phyloP scores from a whole-genome alignment of 2,888 invertebrate genomes.

The Sympetrum striolatum region DNA sequence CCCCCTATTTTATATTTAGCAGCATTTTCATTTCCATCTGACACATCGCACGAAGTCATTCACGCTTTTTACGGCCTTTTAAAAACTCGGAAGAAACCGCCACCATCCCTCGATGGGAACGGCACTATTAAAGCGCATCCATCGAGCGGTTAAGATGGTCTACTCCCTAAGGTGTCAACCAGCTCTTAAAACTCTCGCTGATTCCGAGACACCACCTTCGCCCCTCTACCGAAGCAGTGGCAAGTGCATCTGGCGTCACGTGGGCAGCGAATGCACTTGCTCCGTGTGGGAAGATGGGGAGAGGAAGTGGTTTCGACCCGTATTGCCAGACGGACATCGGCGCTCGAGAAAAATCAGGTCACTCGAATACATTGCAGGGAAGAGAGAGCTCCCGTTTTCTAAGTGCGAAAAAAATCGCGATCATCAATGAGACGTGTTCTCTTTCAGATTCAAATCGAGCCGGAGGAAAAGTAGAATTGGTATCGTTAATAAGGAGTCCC shows the following conservation, averaged over 20 bases:
- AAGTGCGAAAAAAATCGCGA: not conserved
- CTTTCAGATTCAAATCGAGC: not conserved
- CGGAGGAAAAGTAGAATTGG: not conserved
- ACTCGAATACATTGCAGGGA: not conserved
- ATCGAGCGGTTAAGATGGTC: too few species aligned
- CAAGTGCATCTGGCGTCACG: not conserved
- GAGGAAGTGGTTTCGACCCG: not conserved
- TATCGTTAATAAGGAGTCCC: not conserved
- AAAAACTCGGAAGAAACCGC: too few species aligned
- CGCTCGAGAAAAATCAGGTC: conserved; percentile 4
- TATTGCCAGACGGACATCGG: conserved; percentile 4
- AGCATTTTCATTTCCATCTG: too few species aligned
- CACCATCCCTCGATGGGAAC: not conserved
- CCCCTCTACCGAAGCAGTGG: not conserved
- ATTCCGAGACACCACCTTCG: not conserved
- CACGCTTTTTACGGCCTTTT: too few species aligned
- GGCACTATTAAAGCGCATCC: not conserved
- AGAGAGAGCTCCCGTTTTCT: not conserved
- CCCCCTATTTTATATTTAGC: too few species aligned
- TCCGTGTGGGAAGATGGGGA: not conserved
- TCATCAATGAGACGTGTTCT: not conserved
- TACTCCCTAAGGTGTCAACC: not conserved
- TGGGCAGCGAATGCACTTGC: not conserved
- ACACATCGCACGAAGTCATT: too few species aligned
- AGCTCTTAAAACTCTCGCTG: not conserved